Percentiles rank a stretch among this genome's conserved stretches.
phyloP scores from a whole-genome alignment of 2,888 invertebrate species.

The Luffia ferchaultella region DNA sequence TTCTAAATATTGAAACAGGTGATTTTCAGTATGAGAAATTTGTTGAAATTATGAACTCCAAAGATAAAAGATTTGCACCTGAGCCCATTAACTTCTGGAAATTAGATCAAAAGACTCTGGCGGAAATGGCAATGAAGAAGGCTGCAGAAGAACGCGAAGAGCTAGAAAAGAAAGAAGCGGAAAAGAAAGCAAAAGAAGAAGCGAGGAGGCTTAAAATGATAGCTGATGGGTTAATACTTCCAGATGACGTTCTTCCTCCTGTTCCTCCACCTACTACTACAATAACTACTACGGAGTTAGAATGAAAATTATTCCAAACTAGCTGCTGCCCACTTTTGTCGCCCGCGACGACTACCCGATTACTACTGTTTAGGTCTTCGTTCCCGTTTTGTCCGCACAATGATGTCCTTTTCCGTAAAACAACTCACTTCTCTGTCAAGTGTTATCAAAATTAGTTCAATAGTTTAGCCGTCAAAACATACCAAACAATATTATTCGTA shows the following conservation, averaged over 20 bases:
- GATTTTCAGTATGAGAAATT: conserved; percentile 39
- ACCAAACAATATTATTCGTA: too few species aligned
- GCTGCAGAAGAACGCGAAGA: conserved; percentile 41
- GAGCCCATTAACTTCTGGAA: conserved; percentile 56
- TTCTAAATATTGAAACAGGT: conserved; percentile 33
- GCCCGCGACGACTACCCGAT: too few species aligned
- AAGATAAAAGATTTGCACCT: conserved; percentile 31
- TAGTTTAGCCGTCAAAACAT: too few species aligned
- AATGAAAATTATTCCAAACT: too few species aligned
- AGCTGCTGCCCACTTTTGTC: too few species aligned
- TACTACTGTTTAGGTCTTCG: too few species aligned
- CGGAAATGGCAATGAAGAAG: conserved; percentile 46
- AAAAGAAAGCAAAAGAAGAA: conserved; percentile 37
- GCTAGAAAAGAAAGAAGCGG: conserved; percentile 38
- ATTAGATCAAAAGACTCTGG: conserved; percentile 50
- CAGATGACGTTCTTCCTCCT: conserved; percentile 12
- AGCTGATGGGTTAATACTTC: conserved; percentile 35
- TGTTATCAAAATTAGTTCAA: too few species aligned
- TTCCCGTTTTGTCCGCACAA: too few species aligned
- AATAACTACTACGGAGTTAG: too few species aligned
- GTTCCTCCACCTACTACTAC: not conserved
- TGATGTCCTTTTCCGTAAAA: too few species aligned
- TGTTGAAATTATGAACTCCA: conserved; percentile 49
- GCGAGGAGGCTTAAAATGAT: conserved; percentile 43
- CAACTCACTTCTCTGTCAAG: too few species aligned